phyloP scores from a whole-genome alignment of 2,797 vertebrate genomes.

The Leontocebus nigricollis region DNA sequence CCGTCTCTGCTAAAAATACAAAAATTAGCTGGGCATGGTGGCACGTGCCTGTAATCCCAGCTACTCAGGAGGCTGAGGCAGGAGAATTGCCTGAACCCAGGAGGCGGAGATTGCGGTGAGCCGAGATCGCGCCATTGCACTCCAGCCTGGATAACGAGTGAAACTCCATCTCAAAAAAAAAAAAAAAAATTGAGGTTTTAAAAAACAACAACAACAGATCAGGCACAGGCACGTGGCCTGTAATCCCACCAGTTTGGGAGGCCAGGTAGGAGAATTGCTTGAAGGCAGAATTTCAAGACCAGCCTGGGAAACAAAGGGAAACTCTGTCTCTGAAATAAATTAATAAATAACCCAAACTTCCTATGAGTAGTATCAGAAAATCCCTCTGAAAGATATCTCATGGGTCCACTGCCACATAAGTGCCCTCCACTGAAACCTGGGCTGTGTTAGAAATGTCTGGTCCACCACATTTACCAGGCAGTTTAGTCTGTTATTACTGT shows the following conservation, averaged over 20 bases:
- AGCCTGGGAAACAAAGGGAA: neutral
- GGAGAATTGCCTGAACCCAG: no score
- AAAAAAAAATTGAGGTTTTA: neutral
- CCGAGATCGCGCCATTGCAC: no score
- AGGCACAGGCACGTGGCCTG: neutral
- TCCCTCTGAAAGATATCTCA: neutral
- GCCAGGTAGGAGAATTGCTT: neutral
- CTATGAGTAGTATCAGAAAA: neutral
- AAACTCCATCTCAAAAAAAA: no score
- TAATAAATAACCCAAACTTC: neutral
- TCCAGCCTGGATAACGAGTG: no score
- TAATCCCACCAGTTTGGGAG: neutral
- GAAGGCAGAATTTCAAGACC: neutral
- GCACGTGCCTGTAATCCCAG: no score
- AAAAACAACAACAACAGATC: no score
- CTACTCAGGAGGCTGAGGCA: no score
- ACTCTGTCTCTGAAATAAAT: neutral
- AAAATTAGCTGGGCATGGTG: no score
- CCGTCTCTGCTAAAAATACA: no score
- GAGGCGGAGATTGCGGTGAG: no score
- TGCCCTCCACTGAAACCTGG: neutral
- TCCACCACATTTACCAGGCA: constrained; percentile 37
- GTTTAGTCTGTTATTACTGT: constrained; percentile 50
- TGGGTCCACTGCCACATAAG: constrained; percentile 28
- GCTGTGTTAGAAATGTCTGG: neutral